A percentile compares a stretch with the other conserved stretches of the same genome.
These are phyloP conservation scores for Hassar affinis DNA, from an alignment of 2,113 vertebrate species.

Conservation along the genomic window DNA sequence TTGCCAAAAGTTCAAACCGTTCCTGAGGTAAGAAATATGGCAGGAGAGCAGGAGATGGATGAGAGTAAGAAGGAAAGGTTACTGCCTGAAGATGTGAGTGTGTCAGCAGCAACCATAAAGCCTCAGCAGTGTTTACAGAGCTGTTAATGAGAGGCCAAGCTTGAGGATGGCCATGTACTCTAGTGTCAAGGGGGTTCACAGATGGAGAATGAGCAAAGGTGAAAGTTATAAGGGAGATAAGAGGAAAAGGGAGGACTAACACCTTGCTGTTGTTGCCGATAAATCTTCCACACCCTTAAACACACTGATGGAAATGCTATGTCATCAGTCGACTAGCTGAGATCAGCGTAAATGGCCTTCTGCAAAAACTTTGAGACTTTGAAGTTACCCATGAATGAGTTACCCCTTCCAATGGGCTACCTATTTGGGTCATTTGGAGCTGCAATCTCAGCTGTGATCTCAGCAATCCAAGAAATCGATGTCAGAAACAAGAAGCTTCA, in stretches of 20 bases:
- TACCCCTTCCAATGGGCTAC: not conserved
- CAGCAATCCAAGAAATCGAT: not conserved
- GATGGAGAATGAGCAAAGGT: slow-evolving; percentile 7
- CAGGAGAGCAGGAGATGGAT: not conserved
- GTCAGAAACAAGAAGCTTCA: not conserved
- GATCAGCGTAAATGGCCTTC: not conserved
- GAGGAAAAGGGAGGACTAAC: not conserved
- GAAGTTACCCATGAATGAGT: not conserved
- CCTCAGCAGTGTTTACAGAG: slow-evolving; percentile 29
- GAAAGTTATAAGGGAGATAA: not conserved
- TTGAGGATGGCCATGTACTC: slow-evolving; percentile 26
- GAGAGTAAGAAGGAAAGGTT: not conserved
- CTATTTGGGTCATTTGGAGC: slow-evolving; percentile 10
- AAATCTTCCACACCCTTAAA: not conserved
- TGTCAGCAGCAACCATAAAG: slow-evolving; percentile 22
- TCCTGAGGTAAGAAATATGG: slow-evolving; percentile 27
- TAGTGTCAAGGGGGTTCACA: not conserved
- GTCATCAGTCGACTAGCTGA: not conserved
- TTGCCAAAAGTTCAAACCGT: slow-evolving; percentile 33
- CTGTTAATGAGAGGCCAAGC: slow-evolving; percentile 35
- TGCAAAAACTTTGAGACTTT: not conserved
- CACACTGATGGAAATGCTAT: slow-evolving; percentile 8
- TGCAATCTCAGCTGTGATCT: not conserved
- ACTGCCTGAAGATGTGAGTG: slow-evolving; percentile 8
- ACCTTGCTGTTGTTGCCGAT: not conserved